phyloP scores from a whole-genome alignment of 2,113 vertebrate genomes.

The human (Homo sapiens) region DNA sequence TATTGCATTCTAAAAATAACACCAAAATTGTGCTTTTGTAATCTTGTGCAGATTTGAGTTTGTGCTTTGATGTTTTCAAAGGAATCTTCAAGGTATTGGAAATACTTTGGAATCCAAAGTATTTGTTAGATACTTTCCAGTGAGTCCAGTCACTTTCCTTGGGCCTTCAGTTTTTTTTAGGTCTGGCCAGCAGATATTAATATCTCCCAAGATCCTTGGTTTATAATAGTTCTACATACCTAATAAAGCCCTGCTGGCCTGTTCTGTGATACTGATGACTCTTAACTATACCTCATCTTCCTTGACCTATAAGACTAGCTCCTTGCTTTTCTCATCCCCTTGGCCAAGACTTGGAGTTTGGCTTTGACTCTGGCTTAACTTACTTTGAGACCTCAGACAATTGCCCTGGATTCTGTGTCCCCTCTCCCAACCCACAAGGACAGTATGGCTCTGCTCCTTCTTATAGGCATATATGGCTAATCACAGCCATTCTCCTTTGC shows the following conservation, averaged over 20 bases:
- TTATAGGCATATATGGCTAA: rapidly evolving
- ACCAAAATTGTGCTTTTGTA: not conserved
- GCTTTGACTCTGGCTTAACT: not conserved
- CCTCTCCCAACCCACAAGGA: not conserved
- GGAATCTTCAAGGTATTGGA: not conserved
- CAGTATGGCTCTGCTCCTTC: not conserved
- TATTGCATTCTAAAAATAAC: not conserved
- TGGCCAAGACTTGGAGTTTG: not conserved
- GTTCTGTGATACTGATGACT: not conserved
- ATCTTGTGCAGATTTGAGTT: not conserved
- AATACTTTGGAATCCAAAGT: not conserved
- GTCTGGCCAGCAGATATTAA: not conserved
- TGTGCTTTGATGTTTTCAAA: not conserved
- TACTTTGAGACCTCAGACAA: not conserved
- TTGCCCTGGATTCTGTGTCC: not conserved
- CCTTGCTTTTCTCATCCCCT: not conserved
- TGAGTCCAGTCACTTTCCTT: not conserved
- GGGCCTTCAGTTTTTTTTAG: not conserved
- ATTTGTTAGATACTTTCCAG: not conserved
- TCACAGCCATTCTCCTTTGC: not conserved
- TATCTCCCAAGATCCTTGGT: not conserved
- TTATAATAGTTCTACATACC: not conserved
- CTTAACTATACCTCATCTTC: not conserved
- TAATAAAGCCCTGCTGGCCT: not conserved
- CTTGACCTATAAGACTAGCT: not conserved